Evolutionary conservation across 2,797 vertebrate genomes (phyloP).

Genomic region (Hypotaenidia philippensis): DNA sequence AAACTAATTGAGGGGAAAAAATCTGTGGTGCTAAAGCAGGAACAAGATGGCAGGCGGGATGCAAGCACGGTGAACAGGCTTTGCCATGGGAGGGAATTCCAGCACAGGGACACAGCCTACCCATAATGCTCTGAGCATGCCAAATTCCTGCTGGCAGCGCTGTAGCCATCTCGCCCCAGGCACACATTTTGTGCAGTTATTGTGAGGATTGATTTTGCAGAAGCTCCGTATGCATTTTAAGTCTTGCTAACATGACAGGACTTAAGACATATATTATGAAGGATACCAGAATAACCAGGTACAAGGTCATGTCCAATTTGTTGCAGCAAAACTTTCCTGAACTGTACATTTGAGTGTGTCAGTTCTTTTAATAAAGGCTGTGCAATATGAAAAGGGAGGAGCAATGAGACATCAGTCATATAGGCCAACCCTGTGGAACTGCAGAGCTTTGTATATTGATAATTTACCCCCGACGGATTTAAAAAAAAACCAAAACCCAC

Average conservation of each 20-base stretch:
- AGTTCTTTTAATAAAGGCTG: neutral
- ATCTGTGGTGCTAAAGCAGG: neutral
- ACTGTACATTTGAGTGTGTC: neutral
- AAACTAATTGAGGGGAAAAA: neutral
- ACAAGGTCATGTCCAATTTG: neutral
- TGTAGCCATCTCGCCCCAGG: rapidly evolving
- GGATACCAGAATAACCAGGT: neutral
- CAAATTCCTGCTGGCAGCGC: neutral
- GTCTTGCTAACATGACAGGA: neutral
- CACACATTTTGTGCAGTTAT: neutral
- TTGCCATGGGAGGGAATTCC: neutral
- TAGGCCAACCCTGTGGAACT: neutral
- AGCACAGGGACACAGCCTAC: neutral
- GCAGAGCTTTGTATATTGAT: neutral
- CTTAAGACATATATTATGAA: neutral
- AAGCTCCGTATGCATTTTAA: neutral
- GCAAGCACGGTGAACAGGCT: neutral
- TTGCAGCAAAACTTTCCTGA: neutral
- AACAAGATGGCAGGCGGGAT: neutral
- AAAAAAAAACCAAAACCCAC: neutral
- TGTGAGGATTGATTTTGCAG: neutral
- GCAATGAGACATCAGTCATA: neutral
- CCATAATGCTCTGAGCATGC: neutral
- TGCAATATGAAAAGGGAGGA: neutral
- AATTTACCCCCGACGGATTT: neutral